These are phyloP conservation scores for Potorous gilbertii DNA, from an alignment of 2,797 vertebrate genomes.

Conservation along the genomic window DNA sequence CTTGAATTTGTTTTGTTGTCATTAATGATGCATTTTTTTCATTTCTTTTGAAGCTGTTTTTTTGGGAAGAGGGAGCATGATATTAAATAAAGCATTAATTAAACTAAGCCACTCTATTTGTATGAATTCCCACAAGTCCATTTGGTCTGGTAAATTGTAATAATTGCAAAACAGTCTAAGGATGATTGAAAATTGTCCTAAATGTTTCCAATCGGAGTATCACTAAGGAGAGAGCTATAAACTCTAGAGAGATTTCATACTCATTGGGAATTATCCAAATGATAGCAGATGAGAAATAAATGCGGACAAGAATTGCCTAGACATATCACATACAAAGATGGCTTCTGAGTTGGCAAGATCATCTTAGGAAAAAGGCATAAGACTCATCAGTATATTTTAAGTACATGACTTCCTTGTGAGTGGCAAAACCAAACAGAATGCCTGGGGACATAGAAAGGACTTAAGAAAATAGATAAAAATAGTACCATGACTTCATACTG, in stretches of 20 bases:
- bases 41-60: neutral
- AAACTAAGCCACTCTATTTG: conserved; percentile 32
- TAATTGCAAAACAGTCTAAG: conserved; percentile 27
- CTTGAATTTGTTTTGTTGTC: conserved; percentile 21
- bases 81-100: conserved; percentile 31
- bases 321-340: conserved; percentile 20
- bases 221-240: neutral
- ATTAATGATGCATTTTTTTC: neutral
- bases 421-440: neutral
- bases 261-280: conserved; percentile 12
- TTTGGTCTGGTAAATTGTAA: conserved; percentile 34
- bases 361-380: conserved; percentile 36
- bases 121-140: conserved; percentile 41
- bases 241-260: neutral
- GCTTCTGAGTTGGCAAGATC: conserved; percentile 43
- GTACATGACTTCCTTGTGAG: neutral
- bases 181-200: conserved; percentile 31
- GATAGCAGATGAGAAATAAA: neutral
- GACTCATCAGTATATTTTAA: conserved; percentile 18
- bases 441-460: neutral
- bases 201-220: neutral
- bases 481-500: neutral
- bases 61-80: neutral
- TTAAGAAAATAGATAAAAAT: conserved; percentile 38
- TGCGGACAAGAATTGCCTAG: conserved; percentile 24